These are phyloP conservation scores for Hemibagrus wyckioides DNA, from an alignment of 2,113 vertebrate species.

Conservation along the genomic window DNA sequence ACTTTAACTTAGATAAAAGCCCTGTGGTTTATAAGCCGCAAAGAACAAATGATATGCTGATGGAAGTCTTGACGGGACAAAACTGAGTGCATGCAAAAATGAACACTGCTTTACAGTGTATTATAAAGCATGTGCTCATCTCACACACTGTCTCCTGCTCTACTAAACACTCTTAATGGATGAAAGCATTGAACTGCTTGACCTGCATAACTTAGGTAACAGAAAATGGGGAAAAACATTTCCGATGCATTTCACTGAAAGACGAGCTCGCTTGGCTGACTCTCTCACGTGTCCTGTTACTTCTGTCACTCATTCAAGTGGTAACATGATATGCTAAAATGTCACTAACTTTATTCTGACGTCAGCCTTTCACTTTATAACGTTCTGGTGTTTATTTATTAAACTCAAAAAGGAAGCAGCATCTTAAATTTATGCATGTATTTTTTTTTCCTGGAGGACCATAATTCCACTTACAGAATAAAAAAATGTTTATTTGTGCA, in stretches of 20 bases:
- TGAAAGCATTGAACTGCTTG: slow-evolving; percentile 31
- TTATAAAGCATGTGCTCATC: slow-evolving; percentile 4
- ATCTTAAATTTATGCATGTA: background rate
- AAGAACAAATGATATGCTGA: background rate
- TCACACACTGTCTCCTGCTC: background rate
- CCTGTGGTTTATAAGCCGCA: background rate
- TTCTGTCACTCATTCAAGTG: slow-evolving; percentile 26
- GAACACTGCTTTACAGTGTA: slow-evolving; percentile 8
- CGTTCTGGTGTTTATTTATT: slow-evolving; percentile 30
- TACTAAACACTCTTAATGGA: slow-evolving; percentile 23
- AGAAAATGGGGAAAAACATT: background rate
- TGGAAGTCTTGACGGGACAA: slow-evolving; percentile 16
- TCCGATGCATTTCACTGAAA: slow-evolving; percentile 25
- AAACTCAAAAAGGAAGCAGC: slow-evolving; percentile 28
- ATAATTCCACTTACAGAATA: slow-evolving; percentile 2
- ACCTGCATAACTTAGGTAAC: slow-evolving; percentile 5
- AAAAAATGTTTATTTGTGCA: background rate
- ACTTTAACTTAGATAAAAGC: background rate
- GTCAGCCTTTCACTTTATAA: slow-evolving; percentile 45
- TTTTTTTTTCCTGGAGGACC: slow-evolving; percentile 25
- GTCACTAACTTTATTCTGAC: slow-evolving; percentile 59
- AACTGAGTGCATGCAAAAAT: background rate
- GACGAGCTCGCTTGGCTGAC: background rate
- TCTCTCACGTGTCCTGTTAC: slow-evolving; percentile 17
- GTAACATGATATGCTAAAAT: slow-evolving; percentile 33